Base-by-base conservation (phyloP, 2,888 invertebrate species). In the Sminthurides aquaticus region DNA sequence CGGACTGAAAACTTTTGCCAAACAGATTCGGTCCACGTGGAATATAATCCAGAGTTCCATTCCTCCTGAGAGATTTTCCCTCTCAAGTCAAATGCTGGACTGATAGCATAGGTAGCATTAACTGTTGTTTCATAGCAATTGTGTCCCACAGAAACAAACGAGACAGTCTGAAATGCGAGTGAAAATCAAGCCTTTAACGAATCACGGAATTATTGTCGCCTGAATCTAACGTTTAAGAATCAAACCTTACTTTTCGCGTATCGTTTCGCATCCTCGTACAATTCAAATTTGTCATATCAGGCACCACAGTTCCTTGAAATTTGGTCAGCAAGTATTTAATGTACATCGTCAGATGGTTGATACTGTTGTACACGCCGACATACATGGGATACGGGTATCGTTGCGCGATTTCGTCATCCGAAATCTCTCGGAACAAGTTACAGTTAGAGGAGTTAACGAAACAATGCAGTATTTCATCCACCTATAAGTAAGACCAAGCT, bases 11-110 rank as follows among this genome's bases (percentile, higher is more conserved):
- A 82, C 63, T 83, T 81, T 64, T 83, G 81, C 91, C 93, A 94
- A 52, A 89, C 85, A 0, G 91, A 91, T 81, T 93, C 93, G 24
- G 91, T 87, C 93, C 93, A 93, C 15, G 91, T 86, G 2, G 92
- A 91, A 78, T 87, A 94, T 74, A 82, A 72, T 18, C 87, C 87
- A 0, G 90, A 89, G 24, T 82, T 80, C 84, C 88, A 86, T 76
- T 90, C 84, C 76, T 91, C 27, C 63, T 55, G 49, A 15, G 43
- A 48, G 8, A 63, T 63, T 28, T 48, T 24, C 18, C 8, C 20
- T 27, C 49, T 27, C 20, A 18, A 85, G 8, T 83, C 78, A 77
- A 92, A 92, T 0, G 91, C 92, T n/a, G 91, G 91, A 78, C 91
- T 91, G 11, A 61, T 29, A 22, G 91, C 91, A 69, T 83, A 80